These are phyloP conservation scores for Otolemur garnettii DNA, from an alignment of 2,113 vertebrate genomes.

Conservation along the genomic window DNA sequence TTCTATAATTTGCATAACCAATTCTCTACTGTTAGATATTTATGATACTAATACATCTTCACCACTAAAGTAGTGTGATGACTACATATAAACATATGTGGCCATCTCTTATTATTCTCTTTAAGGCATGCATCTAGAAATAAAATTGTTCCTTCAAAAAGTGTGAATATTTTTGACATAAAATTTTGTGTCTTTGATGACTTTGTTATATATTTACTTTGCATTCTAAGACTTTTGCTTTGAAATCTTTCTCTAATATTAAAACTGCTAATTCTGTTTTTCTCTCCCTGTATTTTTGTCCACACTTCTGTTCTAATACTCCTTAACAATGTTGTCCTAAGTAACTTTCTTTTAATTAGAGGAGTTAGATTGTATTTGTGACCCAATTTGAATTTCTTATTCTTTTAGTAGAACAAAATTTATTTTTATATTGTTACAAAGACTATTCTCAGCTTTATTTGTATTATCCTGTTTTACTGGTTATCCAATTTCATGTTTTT, in stretches of 20 bases:
- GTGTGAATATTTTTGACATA: not conserved
- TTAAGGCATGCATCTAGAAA: not conserved
- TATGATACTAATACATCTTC: not conserved
- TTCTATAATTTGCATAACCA: not conserved
- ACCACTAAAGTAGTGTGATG: not conserved
- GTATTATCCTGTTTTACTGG: slow-evolving; percentile 44
- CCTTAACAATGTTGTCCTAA: slow-evolving; percentile 20
- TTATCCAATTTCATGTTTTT: slow-evolving; percentile 51
- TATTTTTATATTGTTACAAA: slow-evolving; percentile 50
- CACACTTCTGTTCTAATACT: not conserved
- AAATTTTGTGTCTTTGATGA: not conserved
- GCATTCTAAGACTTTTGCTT: not conserved
- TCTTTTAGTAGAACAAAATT: slow-evolving; percentile 32
- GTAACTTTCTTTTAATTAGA: slow-evolving; percentile 22
- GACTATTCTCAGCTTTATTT: slow-evolving; percentile 54
- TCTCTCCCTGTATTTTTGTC: not conserved
- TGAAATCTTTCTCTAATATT: not conserved
- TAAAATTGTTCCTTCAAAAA: slow-evolving; percentile 5
- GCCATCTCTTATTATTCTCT: not conserved
- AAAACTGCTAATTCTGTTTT: not conserved
- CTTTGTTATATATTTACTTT: not conserved
- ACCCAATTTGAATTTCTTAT: slow-evolving; percentile 8
- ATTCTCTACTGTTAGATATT: not conserved
- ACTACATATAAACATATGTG: not conserved
- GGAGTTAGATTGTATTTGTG: slow-evolving; percentile 15